Evolutionary conservation across 2,888 invertebrate genomes (phyloP).

Genomic region (Byasa hedistus): DNA sequence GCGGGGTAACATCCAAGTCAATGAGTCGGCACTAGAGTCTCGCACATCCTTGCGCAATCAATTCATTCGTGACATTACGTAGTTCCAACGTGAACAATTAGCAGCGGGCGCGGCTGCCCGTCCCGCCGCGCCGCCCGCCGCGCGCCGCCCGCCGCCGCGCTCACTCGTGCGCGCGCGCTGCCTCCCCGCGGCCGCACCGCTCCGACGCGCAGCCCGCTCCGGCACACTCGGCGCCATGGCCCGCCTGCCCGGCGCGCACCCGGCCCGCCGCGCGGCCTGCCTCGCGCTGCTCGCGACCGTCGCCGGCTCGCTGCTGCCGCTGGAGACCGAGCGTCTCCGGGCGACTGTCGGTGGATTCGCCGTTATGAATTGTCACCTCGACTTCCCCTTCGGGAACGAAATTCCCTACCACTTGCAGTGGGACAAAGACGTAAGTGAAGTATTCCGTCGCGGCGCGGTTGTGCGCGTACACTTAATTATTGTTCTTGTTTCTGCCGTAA

Average conservation of each 20-base stretch:
- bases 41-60: neutral
- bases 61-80: conserved; percentile 4
- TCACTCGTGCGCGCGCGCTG: conserved; percentile 59
- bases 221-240: neutral
- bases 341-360: conserved; percentile 88
- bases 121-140: conserved; percentile 48
- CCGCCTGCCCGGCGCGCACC: conserved; percentile 16
- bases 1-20: too few species aligned
- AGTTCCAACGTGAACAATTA: neutral
- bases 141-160: conserved; percentile 74
- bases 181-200: neutral
- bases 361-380: conserved; percentile 90
- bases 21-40: too few species aligned
- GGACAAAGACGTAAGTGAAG: conserved; percentile 89
- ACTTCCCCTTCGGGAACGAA: conserved; percentile 91
- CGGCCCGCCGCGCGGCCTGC: conserved; percentile 29
- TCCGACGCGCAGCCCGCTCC: neutral
- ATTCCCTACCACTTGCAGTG: conserved; percentile 93
- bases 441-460: neutral
- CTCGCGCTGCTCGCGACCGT: conserved; percentile 31
- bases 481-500: too few species aligned
- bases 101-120: conserved; percentile 50
- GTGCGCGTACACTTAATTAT: neutral
- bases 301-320: conserved; percentile 58
- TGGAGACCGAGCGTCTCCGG: conserved; percentile 73